Percentiles rank a stretch among this genome's conserved stretches.
Evolutionary conservation across 2,888 invertebrate genomes (phyloP).

Genomic region (Synergus laeviventris): DNA sequence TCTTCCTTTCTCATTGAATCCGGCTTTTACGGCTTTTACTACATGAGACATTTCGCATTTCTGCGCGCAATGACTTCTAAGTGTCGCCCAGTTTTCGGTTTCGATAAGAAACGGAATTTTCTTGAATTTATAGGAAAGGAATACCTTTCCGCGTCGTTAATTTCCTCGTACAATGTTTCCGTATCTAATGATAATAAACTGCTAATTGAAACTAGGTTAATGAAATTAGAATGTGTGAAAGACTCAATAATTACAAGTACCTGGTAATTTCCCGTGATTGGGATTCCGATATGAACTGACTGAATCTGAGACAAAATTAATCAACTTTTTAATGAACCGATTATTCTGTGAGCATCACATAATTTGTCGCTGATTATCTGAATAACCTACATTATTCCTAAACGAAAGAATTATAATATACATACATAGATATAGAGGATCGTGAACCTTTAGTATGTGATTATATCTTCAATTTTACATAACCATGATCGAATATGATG

Average conservation of each 20-base stretch:
- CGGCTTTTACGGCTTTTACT: conserved; percentile 36
- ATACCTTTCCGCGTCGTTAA: conserved; percentile 11
- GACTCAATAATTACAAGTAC: conserved; percentile 5
- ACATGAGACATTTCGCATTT: conserved; percentile 40
- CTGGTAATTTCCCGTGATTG: background rate
- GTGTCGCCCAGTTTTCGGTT: conserved; percentile 65
- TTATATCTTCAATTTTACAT: background rate
- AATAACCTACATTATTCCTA: background rate
- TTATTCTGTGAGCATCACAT: background rate
- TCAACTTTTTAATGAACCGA: background rate
- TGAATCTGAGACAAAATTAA: background rate
- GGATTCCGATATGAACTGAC: background rate
- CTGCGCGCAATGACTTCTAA: conserved; percentile 66
- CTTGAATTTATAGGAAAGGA: conserved; percentile 2
- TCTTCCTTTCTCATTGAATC: conserved; percentile 43
- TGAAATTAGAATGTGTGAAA: conserved; percentile 7
- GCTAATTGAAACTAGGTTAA: conserved; percentile 12
- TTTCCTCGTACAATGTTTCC: conserved; percentile 15
- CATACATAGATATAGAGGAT: background rate
- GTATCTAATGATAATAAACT: background rate
- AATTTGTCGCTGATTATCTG: background rate
- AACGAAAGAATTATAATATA: background rate
- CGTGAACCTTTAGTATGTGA: background rate
- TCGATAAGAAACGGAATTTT: conserved; percentile 18
- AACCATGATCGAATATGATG: background rate